Evolutionary conservation across 2,888 invertebrate genomes (phyloP), one percentile per base, ranked within the genome.

Genomic region (Agonopterix alstromeriana): DNA sequence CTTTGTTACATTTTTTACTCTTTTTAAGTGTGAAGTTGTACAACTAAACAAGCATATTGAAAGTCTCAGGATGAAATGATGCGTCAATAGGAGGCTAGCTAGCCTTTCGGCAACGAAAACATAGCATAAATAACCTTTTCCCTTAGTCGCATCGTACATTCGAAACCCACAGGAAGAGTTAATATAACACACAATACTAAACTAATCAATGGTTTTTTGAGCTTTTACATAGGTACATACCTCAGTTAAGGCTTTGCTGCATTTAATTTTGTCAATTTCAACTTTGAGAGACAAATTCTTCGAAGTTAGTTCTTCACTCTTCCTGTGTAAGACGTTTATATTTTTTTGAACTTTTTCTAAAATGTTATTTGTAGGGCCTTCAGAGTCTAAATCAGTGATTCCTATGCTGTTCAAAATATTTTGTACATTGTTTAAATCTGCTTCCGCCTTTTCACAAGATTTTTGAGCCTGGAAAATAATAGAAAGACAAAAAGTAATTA

Each of bases 351-450:
- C 78, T 72, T 74, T 80, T 38, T 81, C 79, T 43, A 84, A 57
- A 36, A 77, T 56, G 46, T 73, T 73, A 36, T 76, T 72, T 10
- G 61, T 49, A 8, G 61, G 55, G 47, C 55, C 55, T 47, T 78
- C 77, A 36, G 67, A 52, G 12, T 80, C 76, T 51, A 75, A 54
- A 46, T 79, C 67, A 47, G 67, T 59, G 55, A 84, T 70, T 17
- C 85, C 86, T 66, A 83, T 73, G 52, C 72, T 79, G 47, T 54
- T 63, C 12, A 87, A 53, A 53, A 85, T 83, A 51, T 74, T 77
- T 55, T 77, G 65, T 46, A 85, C 70, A 71, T 80, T 79, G 63
- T 72, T 76, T 49, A 82, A 65, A 84, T 93, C 70, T 78, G 89
- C 70, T 86, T 90, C 70, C 88, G 74, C 72, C 56, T 67, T 76